Conservation (phyloP, 2,113 vertebrate genomes). For the Eulemur rufifrons region DNA sequence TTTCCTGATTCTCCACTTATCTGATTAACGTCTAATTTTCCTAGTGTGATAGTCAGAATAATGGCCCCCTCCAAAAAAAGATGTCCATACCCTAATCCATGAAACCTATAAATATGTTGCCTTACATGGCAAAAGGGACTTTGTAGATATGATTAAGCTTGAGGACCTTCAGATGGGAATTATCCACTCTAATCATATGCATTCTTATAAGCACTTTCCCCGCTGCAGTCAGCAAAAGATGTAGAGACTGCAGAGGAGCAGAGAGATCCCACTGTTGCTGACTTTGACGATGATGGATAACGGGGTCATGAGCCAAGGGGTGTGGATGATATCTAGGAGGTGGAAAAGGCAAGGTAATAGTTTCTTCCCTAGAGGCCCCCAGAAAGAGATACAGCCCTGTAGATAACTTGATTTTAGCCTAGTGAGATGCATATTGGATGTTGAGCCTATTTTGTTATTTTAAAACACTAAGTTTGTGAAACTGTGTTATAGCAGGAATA, state of each 20-base stretch:
- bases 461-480: neutral
- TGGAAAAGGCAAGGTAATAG: neutral
- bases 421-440: neutral
- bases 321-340: neutral
- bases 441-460: neutral
- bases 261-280: neutral
- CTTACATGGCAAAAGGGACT: neutral
- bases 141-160: neutral
- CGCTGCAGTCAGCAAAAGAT: neutral
- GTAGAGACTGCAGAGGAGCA: neutral
- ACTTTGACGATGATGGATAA: neutral
- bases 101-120: neutral
- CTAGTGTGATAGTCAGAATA: neutral
- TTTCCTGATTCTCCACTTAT: neutral
- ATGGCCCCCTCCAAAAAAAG: neutral
- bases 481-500: neutral
- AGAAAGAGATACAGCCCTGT: neutral
- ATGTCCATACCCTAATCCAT: neutral
- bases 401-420: neutral
- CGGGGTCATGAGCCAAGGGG: neutral
- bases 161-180: neutral
- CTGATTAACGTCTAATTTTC: neutral
- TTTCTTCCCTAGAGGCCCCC: accelerated
- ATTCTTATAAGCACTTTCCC: neutral
- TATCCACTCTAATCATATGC: neutral